phyloP scores from a whole-genome alignment of 2,797 vertebrate species.

The Sebastes kiyomatsui region DNA sequence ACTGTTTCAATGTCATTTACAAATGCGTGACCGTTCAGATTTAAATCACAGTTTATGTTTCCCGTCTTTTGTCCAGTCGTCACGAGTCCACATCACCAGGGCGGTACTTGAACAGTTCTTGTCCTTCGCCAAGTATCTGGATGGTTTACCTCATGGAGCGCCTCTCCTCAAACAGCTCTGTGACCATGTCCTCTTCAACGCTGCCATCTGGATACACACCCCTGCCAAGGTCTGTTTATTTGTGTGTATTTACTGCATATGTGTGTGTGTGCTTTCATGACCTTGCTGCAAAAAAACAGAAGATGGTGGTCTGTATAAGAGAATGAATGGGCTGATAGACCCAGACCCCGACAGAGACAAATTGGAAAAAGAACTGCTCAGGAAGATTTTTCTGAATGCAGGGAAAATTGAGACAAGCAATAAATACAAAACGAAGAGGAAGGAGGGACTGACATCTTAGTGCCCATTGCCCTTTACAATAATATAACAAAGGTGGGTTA shows the following conservation, averaged over 20 bases:
- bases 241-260: background rate
- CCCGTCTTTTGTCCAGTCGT: slow-evolving; percentile 83
- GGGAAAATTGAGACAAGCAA: slow-evolving; percentile 13
- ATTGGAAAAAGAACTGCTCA: background rate
- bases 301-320: background rate
- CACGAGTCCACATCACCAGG: slow-evolving; percentile 95
- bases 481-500: slow-evolving; percentile 35
- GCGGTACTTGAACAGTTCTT: slow-evolving; percentile 97
- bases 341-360: background rate
- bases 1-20: background rate
- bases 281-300: slow-evolving; percentile 28
- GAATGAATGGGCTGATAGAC: background rate
- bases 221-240: slow-evolving; percentile 91
- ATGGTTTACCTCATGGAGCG: slow-evolving; percentile 95
- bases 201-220: slow-evolving; percentile 95
- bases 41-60: background rate
- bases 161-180: slow-evolving; percentile 96
- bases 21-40: background rate
- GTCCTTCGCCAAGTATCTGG: slow-evolving; percentile 98
- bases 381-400: background rate
- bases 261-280: slow-evolving; percentile 22
- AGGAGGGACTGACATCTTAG: slow-evolving; percentile 11
- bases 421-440: background rate
- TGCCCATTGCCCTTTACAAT: slow-evolving; percentile 45
- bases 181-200: slow-evolving; percentile 86